Evolutionary conservation across 2,113 vertebrate species (phyloP).

Genomic region (Cynoglossus semilaevis): DNA sequence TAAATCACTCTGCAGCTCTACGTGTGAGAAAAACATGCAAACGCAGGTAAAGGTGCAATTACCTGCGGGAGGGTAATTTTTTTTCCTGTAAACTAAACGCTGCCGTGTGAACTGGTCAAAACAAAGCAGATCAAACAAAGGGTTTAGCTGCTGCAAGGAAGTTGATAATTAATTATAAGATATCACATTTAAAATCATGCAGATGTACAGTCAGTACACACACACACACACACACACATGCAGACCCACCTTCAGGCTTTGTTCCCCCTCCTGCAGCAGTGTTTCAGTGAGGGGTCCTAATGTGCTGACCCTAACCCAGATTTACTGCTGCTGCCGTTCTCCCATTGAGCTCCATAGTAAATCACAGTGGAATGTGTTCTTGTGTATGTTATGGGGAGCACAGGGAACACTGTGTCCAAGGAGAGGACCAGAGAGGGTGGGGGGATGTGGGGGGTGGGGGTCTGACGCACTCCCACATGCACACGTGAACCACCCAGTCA

Average conservation of each 20-base stretch:
- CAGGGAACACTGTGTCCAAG: constrained; percentile 41
- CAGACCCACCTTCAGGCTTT: neutral
- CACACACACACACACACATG: no score
- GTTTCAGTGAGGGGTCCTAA: constrained; percentile 3
- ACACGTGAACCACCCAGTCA: constrained; percentile 16
- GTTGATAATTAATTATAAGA: no score
- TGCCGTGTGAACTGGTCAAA: no score
- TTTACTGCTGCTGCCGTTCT: constrained; percentile 27
- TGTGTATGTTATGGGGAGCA: constrained; percentile 34
- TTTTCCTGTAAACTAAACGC: no score
- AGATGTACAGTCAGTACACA: no score
- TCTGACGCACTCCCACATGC: constrained; percentile 15
- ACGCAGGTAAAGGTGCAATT: no score
- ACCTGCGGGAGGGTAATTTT: no score
- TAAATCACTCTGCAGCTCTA: constrained; percentile 20
- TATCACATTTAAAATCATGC: no score
- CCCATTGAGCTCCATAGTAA: constrained; percentile 24
- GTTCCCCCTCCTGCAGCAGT: constrained; percentile 7
- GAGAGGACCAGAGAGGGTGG: neutral
- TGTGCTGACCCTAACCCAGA: constrained; percentile 8
- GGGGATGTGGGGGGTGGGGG: constrained; percentile 2
- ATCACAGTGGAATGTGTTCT: constrained; percentile 43
- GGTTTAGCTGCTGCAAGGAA: no score
- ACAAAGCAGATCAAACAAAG: no score
- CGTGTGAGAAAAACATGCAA: constrained; percentile 1